Base-by-base conservation (phyloP, 2,113 vertebrate species). In the Ictalurus furcatus region DNA sequence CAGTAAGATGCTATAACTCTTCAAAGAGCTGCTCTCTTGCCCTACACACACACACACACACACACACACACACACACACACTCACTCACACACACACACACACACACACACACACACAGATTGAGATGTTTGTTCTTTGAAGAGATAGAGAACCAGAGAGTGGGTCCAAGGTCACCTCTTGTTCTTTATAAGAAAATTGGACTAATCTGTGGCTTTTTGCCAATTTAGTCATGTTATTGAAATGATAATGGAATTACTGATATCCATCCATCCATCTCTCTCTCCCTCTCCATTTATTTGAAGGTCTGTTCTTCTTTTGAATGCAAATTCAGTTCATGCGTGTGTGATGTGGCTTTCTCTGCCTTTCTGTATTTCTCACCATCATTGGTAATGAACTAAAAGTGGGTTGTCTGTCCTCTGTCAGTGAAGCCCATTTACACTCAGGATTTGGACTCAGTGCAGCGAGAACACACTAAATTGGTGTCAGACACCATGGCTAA, bases 1-100 rank as follows among this genome's bases (percentile, higher is more conserved):
- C 58, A 84, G 89, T 91, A 89, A 92, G 86, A 91, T 88, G 92
- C 85, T 90, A 87, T 89, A 86, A 82, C 87, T 90, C 92, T 90
- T 93, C 87, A 88, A 91, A 92, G 91, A 90, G 88, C 83, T 85
- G 14, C 84, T 69, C 78, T 87, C 76, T 34, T 89, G 78, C 28
- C 37, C 28, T n/a, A 13, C 71, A 34, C 67, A 54, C 48, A 79
- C 74, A 84, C 78, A 84, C n/a, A 69, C 76, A 76, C 86, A 44
- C 40, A 44, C 40, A 44, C 40, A 44, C 40, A 44, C 40, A 44
- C 40, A 44, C 40, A 44, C 40, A 44, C 40, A 44, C 4, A 74
- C 17, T 40, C 34, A 37, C 16, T 44, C 86, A 88, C 30, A 40
- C 58, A 83, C 44, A 80, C 16, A 56, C 48, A 80, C 25, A 52